Evolutionary conservation across 2,797 vertebrate species (phyloP).

Genomic region (Pyrocephalus nanus): DNA sequence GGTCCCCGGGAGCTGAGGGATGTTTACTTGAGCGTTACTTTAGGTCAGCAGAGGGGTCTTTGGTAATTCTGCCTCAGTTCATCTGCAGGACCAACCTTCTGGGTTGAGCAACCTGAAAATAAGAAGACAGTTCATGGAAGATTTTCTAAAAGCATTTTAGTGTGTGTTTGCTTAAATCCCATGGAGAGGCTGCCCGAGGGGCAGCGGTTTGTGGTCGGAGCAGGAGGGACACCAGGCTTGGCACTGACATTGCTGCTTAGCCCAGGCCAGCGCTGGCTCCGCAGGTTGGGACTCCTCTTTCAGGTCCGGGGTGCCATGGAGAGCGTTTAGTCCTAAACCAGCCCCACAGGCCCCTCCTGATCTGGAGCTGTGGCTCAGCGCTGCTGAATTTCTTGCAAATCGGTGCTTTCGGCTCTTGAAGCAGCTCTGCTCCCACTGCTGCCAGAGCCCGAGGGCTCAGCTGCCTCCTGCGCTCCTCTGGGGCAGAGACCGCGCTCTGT

Average conservation of each 20-base stretch:
- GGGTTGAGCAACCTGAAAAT: background rate
- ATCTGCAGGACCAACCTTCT: slow-evolving; percentile 39
- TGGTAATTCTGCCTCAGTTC: slow-evolving; percentile 78
- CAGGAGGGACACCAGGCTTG: background rate
- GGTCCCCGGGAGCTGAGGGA: background rate
- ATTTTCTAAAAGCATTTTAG: background rate
- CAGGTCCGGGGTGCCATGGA: background rate
- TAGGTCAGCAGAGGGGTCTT: slow-evolving; percentile 78
- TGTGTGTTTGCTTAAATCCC: background rate
- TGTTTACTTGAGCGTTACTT: background rate
- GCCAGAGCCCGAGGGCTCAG: background rate
- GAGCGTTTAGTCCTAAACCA: background rate
- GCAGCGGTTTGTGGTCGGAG: background rate
- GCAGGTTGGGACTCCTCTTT: background rate
- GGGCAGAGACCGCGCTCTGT: background rate
- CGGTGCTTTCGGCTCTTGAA: rapidly evolving
- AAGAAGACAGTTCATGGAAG: background rate
- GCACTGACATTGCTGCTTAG: background rate
- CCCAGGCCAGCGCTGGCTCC: background rate
- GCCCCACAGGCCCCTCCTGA: background rate
- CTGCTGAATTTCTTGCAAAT: background rate
- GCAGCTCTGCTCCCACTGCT: background rate
- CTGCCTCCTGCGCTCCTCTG: rapidly evolving
- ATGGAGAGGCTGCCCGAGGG: background rate
- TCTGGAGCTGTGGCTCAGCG: background rate